Base-by-base conservation (phyloP, 2,888 invertebrate species). In the Catocala sponsa region DNA sequence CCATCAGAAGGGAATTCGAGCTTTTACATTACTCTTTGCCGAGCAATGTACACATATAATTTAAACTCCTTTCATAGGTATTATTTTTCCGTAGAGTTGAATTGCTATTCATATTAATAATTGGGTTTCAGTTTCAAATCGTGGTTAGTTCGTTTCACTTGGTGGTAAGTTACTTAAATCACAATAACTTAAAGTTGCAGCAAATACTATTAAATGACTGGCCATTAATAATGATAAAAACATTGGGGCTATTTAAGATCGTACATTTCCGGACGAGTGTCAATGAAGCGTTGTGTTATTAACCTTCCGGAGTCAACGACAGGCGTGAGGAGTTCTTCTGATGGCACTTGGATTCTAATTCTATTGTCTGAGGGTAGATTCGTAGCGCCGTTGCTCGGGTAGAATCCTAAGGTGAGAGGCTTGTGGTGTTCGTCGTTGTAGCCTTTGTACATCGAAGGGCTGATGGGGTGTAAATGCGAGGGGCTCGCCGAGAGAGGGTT, bases 321-420 rank as follows among this genome's bases (percentile, higher is more conserved):
- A 0, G 96, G 96, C 6, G 96, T 96, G 15, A 96, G 94, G 43
- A 96, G 94, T 81, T 97, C 96, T 77, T 97, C 97, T 0, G 95
- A 95, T 55, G 96, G 96, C 50, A 97, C 96, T 79, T 96, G 96
- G 68, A 97, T 97, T 65, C 97, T 95, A 75, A 97, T 97, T 82
- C 96, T 96, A 87, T 97, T 97, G 59, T 96, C 96, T 58, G 97
- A 95, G 9, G 90, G 82, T 6, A 90, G 78, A 54, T 95, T 94
- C 70, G 95, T 94, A 7, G 95, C 91, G 43, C 95, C 95, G 79
- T 95, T 95, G 68, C 95, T 95, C 52, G 95, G 95, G 68, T 90
- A 92, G 80, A 95, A 88, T 58, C 91, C 91, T 10, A 94, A 84
- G 0, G 94, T 84, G 58, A 91, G 76, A 0, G 94, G 94, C 62